Conservation (phyloP, 2,797 vertebrate species). For the Acestrorhynchus altus region DNA sequence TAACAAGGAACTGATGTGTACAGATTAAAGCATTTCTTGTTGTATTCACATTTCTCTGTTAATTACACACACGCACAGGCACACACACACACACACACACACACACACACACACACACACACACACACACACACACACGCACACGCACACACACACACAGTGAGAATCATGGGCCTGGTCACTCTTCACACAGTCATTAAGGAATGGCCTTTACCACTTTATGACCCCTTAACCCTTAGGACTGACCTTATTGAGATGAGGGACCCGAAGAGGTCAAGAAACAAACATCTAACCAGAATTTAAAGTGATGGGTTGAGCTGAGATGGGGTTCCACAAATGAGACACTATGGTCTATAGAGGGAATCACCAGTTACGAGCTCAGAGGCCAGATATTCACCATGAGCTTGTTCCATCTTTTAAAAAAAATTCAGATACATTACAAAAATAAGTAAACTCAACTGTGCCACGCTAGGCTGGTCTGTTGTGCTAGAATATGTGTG, state of each 20-base stretch:
- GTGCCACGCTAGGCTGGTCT: no score
- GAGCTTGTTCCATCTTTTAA: no score
- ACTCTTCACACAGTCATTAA: conserved; percentile 6
- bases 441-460: no score
- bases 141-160: neutral
- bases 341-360: neutral
- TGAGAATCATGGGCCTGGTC: neutral
- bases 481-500: no score
- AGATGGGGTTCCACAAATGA: no score
- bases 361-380: no score
- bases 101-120: conserved; percentile 11
- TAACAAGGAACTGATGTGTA: no score
- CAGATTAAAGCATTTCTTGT: no score
- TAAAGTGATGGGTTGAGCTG: neutral
- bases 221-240: neutral
- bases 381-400: no score
- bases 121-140: neutral
- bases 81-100: conserved; percentile 18
- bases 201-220: neutral
- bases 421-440: no score
- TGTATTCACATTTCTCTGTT: no score
- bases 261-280: neutral
- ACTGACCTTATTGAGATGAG: neutral
- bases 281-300: neutral
- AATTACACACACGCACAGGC: neutral